Conservation (phyloP, 2,113 vertebrate genomes). For the Sylvietta virens region DNA sequence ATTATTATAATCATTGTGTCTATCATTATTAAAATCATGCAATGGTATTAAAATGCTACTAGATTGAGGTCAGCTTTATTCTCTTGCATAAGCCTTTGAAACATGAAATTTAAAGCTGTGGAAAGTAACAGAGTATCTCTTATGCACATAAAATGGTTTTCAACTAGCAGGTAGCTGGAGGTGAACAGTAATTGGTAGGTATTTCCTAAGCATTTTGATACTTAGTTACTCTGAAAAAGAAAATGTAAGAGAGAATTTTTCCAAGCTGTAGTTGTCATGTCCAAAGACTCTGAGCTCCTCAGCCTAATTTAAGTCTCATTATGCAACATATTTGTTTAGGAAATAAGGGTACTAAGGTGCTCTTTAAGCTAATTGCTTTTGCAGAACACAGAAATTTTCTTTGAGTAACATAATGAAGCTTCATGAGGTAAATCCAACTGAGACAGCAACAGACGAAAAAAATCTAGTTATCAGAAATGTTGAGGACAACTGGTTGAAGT, state of each 20-base stretch:
- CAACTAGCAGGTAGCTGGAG: background rate
- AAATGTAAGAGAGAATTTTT: background rate
- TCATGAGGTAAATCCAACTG: background rate
- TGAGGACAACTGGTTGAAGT: background rate
- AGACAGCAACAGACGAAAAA: background rate
- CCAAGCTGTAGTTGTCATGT: background rate
- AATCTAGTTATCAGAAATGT: background rate
- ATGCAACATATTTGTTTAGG: background rate
- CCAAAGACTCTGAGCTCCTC: background rate
- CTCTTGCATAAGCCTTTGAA: background rate
- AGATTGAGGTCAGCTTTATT: background rate
- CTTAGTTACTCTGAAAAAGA: background rate
- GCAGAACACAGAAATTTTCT: background rate
- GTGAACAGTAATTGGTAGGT: background rate
- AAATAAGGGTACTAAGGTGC: background rate
- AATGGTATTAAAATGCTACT: background rate
- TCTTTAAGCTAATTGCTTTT: slow-evolving; percentile 9
- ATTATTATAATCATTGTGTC: background rate
- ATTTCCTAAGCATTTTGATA: background rate
- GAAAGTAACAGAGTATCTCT: background rate
- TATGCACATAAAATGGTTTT: background rate
- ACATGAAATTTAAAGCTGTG: background rate
- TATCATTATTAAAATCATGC: background rate
- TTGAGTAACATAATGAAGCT: background rate
- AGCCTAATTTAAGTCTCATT: background rate